Evolutionary conservation across 2,888 invertebrate species (phyloP).

Genomic region (Oscheius sp.): DNA sequence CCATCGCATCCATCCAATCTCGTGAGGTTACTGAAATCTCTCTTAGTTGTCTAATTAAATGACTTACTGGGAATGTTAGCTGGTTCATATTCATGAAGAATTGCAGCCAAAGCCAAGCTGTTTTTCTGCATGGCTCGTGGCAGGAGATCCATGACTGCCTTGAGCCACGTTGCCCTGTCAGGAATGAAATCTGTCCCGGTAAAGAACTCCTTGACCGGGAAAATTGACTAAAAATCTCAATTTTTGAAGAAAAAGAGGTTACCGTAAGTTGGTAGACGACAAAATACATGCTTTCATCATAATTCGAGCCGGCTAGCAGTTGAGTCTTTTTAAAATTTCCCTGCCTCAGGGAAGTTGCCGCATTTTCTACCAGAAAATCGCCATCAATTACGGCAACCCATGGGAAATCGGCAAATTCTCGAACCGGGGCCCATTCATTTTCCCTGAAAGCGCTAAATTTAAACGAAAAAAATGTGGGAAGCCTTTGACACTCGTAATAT

Average conservation of each 20-base stretch:
- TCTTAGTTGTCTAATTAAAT: neutral
- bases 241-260: constrained; percentile 17
- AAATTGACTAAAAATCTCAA: constrained; percentile 81
- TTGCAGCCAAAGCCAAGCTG: constrained; percentile 80
- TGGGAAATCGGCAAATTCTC: constrained; percentile 79
- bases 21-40: constrained; percentile 50
- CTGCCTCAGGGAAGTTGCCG: constrained; percentile 51
- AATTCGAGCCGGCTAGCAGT: constrained; percentile 89
- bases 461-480: constrained; percentile 31
- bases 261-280: constrained; percentile 86
- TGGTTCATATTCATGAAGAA: constrained; percentile 91
- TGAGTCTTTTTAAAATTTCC: constrained; percentile 86
- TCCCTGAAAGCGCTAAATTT: constrained; percentile 50
- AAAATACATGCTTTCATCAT: constrained; percentile 93
- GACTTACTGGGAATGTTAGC: constrained; percentile 85
- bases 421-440: constrained; percentile 71
- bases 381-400: constrained; percentile 87
- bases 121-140: constrained; percentile 65
- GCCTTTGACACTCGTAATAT: constrained; percentile 33
- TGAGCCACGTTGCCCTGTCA: constrained; percentile 66
- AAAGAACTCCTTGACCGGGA: constrained; percentile 76
- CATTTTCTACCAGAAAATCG: constrained; percentile 85
- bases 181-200: constrained; percentile 68
- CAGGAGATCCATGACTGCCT: constrained; percentile 64
- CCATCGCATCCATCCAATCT: constrained; percentile 68